Evolutionary conservation across 2,888 invertebrate genomes (phyloP), one percentile per base, ranked within the genome.

Genomic region (Odontocolon sp.): DNA sequence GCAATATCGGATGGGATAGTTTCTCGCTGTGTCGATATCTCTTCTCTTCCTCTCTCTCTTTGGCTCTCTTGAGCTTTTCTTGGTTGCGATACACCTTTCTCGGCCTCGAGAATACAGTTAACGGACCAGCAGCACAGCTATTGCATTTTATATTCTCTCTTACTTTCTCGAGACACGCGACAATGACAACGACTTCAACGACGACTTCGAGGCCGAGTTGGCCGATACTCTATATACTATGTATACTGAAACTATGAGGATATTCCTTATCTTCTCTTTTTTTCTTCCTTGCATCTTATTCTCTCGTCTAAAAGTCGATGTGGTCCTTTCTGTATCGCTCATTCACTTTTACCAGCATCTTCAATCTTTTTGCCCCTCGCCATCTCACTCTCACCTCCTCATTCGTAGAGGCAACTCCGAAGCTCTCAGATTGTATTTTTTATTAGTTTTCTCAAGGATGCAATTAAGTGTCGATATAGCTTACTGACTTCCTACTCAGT

Each of bases 401-500:
- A n/a, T 36, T 11, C 50, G 8, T 59, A 26, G 38, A 42, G 23
- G 50, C 52, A 18, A n/a, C n/a, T 68, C 26, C 57, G 40, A 50
- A 73, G 70, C 80, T 61, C 71, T 59, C 69, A 78, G 80, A 80
- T 63, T 23, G 36, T 81, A 83, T 83, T 84, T 85, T 86, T 87
- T 87, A 87, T 87, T 86, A 85, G 84, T 86, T 87, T 71, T 81
- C 82, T 84, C 81, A 80, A 85, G 82, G 79, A 83, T 78, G 81
- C 84, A 78, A 83, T 85, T 83, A 84, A 86, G 84, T 80, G 81
- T 74, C 82, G 80, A 81, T 82, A 36, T 52, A n/a, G 67, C 26
- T 38, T 18, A 21, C 26, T 61, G 26, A 42, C 40, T 40, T 52
- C 50, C 31, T 21, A n/a, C 40, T 18, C 47, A 31, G 38, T 47